These are phyloP conservation scores for Hypsopygia costalis DNA, from an alignment of 2,888 invertebrate genomes.

Conservation along the genomic window DNA sequence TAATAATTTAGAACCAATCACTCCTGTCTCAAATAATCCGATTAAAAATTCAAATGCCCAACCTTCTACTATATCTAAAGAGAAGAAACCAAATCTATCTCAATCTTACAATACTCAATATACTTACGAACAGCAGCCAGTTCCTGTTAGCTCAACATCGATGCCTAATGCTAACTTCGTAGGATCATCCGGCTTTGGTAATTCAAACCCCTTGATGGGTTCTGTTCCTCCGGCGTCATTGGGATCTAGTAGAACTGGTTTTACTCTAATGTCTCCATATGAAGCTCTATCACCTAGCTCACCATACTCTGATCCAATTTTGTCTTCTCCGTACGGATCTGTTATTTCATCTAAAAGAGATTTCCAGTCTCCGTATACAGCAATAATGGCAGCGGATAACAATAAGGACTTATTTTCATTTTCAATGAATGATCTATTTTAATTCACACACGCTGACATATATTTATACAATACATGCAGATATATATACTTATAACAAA, in stretches of 20 bases:
- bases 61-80: background rate
- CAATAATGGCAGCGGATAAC: slow-evolving; percentile 34
- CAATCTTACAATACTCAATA: slow-evolving; percentile 11
- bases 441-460: too few relatives aligned
- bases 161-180: slow-evolving; percentile 32
- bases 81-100: slow-evolving; percentile 2
- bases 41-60: slow-evolving; percentile 1
- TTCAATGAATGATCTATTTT: slow-evolving; percentile 36
- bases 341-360: slow-evolving; percentile 33
- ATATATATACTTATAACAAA: too few relatives aligned
- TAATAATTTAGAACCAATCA: slow-evolving; percentile 8
- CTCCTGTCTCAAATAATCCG: slow-evolving; percentile 1
- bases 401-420: slow-evolving; percentile 35
- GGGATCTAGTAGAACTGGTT: slow-evolving; percentile 24
- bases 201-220: slow-evolving; percentile 19
- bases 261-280: slow-evolving; percentile 46
- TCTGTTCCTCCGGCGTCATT: slow-evolving; percentile 10
- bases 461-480: too few relatives aligned
- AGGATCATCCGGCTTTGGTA: slow-evolving; percentile 29
- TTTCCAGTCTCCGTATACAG: slow-evolving; percentile 47
- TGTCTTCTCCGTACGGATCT: slow-evolving; percentile 24
- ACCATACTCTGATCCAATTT: slow-evolving; percentile 26
- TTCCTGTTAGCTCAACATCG: slow-evolving; percentile 5
- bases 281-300: slow-evolving; percentile 36
- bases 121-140: slow-evolving; percentile 16